Evolutionary conservation across 2,888 invertebrate genomes (phyloP), one percentile per base, ranked within the genome.

Genomic region (Tetrapedia diversipes): DNA sequence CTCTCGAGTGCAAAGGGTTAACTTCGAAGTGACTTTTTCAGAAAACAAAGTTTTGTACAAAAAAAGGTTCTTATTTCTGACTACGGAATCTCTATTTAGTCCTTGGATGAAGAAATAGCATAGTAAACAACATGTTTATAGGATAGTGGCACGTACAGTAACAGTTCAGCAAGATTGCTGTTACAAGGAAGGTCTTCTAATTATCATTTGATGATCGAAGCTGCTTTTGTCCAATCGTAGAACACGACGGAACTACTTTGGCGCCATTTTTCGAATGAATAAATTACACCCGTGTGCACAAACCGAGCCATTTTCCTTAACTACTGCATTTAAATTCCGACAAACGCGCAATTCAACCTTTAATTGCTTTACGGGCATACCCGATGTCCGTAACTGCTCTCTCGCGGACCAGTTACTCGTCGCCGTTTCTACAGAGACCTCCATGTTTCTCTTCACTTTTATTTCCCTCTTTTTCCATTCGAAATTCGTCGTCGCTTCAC

Each of bases 271-370:
- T 34, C 67, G 60, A 53, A 19, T 22, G 74, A 60, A 74, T 60
- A 72, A 74, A 76, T 76, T 67, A 54, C 54, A 11, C 29, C n/a
- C 22, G 34, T 41, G 69, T 19, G 32, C 59, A 47, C 34, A 16
- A 47, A 39, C 41, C 51, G 39, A 60, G 43, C 57, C 24, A 43
- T 69, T 63, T 59, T 53, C 75, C 41, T 77, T 63, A 77, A 59
- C 68, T 57, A 75, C 51, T 49, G 41, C 56, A 64, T 60, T 76
- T 53, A 77, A 76, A 76, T 70, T 76, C 64, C 64, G 49, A 64
- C 61, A 67, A 70, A 75, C 53, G 51, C 56, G 68, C 66, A 51
- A 69, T 75, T 59, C 68, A 53, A 22, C 11, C 37, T 61, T 65
- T 65, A 73, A 76, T 74, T 56, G 66, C 61, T 73, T 67, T 47